Conservation (phyloP, 2,888 invertebrate species). For the Drosophila subquinaria region DNA sequence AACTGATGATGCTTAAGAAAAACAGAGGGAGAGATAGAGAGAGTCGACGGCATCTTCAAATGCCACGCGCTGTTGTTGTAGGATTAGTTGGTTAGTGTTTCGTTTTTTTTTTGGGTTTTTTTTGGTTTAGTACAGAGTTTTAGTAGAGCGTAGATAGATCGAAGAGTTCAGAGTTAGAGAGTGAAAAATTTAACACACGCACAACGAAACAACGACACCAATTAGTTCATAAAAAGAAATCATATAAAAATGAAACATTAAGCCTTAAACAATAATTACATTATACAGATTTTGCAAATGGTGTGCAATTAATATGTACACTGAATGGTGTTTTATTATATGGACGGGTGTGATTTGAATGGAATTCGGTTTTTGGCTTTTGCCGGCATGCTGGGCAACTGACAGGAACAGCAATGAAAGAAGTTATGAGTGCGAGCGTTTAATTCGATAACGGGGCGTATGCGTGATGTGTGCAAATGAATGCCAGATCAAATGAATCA, state of each 20-base stretch:
- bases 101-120: conserved; percentile 8
- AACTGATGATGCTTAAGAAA: conserved; percentile 53
- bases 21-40: conserved; percentile 7
- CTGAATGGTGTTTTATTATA: conserved; percentile 4
- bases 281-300: conserved; percentile 48
- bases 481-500: not conserved
- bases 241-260: conserved; percentile 32
- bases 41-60: conserved; percentile 13
- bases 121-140: conserved; percentile 49
- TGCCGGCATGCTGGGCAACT: conserved; percentile 61
- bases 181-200: conserved; percentile 81
- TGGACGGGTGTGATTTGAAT: not conserved
- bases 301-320: conserved; percentile 53
- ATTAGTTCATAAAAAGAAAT: conserved; percentile 51
- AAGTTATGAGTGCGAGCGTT: conserved; percentile 6
- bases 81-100: conserved; percentile 33
- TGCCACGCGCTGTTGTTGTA: conserved; percentile 22
- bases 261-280: conserved; percentile 44
- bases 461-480: conserved; percentile 55
- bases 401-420: conserved; percentile 61
- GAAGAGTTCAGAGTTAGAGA: conserved; percentile 59
- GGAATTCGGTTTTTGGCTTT: not conserved
- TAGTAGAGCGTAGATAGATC: conserved; percentile 46
- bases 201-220: conserved; percentile 76
- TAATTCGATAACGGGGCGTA: conserved; percentile 34